Evolutionary conservation across 2,888 invertebrate species (phyloP).

Genomic region (Pheosia gnoma): DNA sequence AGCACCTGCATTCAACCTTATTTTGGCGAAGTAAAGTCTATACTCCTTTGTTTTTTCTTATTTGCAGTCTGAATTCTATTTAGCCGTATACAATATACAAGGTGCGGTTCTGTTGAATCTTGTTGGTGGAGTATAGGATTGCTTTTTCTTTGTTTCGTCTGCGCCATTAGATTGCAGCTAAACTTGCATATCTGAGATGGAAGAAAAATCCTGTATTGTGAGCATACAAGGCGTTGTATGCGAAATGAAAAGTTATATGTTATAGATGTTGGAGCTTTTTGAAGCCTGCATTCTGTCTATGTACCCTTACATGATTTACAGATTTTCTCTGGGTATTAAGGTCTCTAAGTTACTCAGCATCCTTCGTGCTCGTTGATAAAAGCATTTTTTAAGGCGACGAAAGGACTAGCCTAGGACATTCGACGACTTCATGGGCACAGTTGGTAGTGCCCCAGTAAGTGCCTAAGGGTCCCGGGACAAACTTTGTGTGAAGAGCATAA

Average conservation of each 20-base stretch:
- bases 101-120: constrained; percentile 9
- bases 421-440: too few relatives aligned
- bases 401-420: too few relatives aligned
- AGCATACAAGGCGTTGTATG: constrained; percentile 18
- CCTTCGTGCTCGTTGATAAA: too few relatives aligned
- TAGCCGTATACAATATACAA: constrained; percentile 17
- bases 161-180: constrained; percentile 9
- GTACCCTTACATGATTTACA: too few relatives aligned
- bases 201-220: constrained; percentile 29
- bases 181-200: constrained; percentile 24
- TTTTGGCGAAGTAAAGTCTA: neutral
- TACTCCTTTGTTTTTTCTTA: neutral
- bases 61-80: constrained; percentile 19
- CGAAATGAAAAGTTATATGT: constrained; percentile 29
- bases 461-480: too few relatives aligned
- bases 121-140: constrained; percentile 3
- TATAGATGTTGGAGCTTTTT: constrained; percentile 1
- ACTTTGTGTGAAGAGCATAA: too few relatives aligned
- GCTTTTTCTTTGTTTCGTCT: constrained; percentile 10
- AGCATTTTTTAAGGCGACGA: too few relatives aligned
- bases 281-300: neutral
- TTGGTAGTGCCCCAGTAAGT: too few relatives aligned
- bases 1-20: neutral
- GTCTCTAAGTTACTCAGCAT: too few relatives aligned
- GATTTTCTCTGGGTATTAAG: too few relatives aligned